Percentiles rank a stretch among this genome's conserved stretches.
Evolutionary conservation across 2,113 vertebrate genomes (phyloP).

Genomic region (human (Homo sapiens)): GRCh38 chr16:73256501-73257000

Average conservation of each 20-base stretch:
- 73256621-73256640: not conserved
- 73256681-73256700: not conserved
- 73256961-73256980: not conserved
- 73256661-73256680: slow-evolving; percentile 1
- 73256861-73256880: not conserved
- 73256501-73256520: not conserved
- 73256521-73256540: not conserved
- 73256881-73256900: not conserved
- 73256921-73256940: not conserved
- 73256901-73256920: not conserved
- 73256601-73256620: not conserved
- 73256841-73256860: not conserved
- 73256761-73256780: not conserved
- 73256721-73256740: not conserved
- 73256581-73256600: not conserved
- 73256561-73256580: not conserved
- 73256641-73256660: not conserved
- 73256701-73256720: not conserved
- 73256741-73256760: not conserved
- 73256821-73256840: not conserved
- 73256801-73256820: not conserved
- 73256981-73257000: not conserved
- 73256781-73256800: not conserved
- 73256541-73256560: not conserved
- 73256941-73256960: not conserved